phyloP scores from a whole-genome alignment of 1,140 invertebrate species.

The Epicauta chinensis region DNA sequence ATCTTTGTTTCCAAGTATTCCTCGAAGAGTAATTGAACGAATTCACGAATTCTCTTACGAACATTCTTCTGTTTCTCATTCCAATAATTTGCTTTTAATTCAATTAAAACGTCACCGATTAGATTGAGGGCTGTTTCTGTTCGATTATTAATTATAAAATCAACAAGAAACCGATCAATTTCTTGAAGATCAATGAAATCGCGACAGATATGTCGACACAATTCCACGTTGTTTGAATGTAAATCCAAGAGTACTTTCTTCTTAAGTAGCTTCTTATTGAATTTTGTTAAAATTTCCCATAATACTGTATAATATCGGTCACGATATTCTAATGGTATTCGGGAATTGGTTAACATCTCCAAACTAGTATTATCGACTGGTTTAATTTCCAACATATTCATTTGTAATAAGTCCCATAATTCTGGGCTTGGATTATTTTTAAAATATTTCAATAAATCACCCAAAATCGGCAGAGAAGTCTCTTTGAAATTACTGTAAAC shows the following conservation, averaged over 20 bases:
- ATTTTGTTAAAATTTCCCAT: constrained; percentile 8
- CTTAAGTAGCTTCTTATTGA: neutral
- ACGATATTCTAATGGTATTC: neutral
- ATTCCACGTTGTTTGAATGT: neutral
- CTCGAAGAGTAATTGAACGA: too few species aligned
- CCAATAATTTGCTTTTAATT: too few species aligned
- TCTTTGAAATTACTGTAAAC: neutral
- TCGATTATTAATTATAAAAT: too few species aligned
- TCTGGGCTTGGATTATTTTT: constrained; percentile 1
- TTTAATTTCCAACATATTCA: neutral
- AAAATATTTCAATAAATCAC: constrained; percentile 2
- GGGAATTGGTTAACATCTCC: neutral
- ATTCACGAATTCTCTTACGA: too few species aligned
- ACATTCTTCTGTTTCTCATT: too few species aligned
- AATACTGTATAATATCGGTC: neutral
- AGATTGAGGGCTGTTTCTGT: too few species aligned
- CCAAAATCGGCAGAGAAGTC: neutral
- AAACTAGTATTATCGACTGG: neutral
- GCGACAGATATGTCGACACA: too few species aligned
- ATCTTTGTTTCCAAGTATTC: too few species aligned
- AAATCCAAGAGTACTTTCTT: neutral
- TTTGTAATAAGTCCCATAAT: constrained; percentile 1
- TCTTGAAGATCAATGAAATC: too few species aligned
- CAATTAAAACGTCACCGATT: too few species aligned
- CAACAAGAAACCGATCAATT: too few species aligned